Conservation (phyloP, 2,797 vertebrate genomes). For the Petrocephalus schoutedeni region DNA sequence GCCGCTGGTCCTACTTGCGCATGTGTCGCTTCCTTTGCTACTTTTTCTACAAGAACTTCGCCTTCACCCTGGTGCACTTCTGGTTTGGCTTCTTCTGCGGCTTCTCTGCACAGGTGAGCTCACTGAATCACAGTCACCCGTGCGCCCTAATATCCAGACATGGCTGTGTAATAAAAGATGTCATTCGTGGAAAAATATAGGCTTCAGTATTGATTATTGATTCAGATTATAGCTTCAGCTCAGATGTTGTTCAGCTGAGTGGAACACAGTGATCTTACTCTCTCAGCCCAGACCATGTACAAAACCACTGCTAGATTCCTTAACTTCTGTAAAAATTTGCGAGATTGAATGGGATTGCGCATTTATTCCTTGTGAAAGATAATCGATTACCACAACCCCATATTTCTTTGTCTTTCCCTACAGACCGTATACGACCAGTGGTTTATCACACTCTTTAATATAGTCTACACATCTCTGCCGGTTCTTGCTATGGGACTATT, state of each 20-base stretch:
- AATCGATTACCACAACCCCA: background rate
- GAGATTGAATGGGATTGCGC: background rate
- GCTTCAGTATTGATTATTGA: background rate
- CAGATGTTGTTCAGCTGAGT: background rate
- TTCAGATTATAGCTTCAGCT: background rate
- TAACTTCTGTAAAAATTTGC: background rate
- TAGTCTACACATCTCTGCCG: conserved; percentile 77
- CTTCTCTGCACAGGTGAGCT: conserved; percentile 72
- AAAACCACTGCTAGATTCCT: background rate
- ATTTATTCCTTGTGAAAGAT: background rate
- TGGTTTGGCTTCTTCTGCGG: conserved; percentile 81
- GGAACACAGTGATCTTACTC: background rate
- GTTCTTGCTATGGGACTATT: conserved; percentile 79
- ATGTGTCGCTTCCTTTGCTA: conserved; percentile 77
- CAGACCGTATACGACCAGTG: conserved; percentile 82
- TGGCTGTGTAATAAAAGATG: background rate
- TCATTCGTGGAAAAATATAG: background rate
- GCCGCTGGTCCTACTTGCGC: conserved; percentile 74
- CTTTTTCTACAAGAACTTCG: conserved; percentile 83
- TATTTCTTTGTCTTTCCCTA: conserved; percentile 30
- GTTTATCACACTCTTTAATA: conserved; percentile 81
- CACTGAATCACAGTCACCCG: background rate
- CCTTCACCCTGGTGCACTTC: conserved; percentile 75
- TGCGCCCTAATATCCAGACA: background rate
- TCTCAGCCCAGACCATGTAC: background rate